These are phyloP conservation scores for Sarcoramphus papa DNA, from an alignment of 2,797 vertebrate species.

Conservation along the genomic window DNA sequence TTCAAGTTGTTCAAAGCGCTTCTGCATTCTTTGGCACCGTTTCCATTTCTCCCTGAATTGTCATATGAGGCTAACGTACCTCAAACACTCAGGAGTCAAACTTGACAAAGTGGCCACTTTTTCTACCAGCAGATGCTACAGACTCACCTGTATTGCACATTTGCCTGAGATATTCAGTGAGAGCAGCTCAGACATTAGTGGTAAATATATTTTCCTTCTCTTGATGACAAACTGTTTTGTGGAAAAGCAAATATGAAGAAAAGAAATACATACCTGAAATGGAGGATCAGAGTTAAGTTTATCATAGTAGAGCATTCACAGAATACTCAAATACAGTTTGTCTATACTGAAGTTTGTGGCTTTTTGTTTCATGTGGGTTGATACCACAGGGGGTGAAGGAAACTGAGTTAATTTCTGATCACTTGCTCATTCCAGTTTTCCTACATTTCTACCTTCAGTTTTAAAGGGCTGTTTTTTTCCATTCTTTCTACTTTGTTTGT, in stretches of 20 bases:
- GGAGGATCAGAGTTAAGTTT: not conserved
- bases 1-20: not conserved
- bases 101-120: not conserved
- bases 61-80: not conserved
- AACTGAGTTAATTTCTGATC: not conserved
- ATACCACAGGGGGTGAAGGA: not conserved
- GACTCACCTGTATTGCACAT: not conserved
- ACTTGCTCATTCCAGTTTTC: not conserved
- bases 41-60: not conserved
- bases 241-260: not conserved
- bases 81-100: not conserved
- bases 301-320: not conserved
- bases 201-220: not conserved
- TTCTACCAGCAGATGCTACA: not conserved
- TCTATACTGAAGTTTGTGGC: not conserved
- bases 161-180: not conserved
- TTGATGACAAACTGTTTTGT: not conserved
- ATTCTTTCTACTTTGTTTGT: not conserved
- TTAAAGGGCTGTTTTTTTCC: not conserved
- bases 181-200: not conserved
- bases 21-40: not conserved
- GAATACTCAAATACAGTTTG: not conserved
- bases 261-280: not conserved
- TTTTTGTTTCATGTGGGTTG: not conserved
- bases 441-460: not conserved